A percentile compares a stretch with the other conserved stretches of the same genome.
Evolutionary conservation across 2,113 vertebrate species (phyloP).

Genomic region (Theropithecus gelada): DNA sequence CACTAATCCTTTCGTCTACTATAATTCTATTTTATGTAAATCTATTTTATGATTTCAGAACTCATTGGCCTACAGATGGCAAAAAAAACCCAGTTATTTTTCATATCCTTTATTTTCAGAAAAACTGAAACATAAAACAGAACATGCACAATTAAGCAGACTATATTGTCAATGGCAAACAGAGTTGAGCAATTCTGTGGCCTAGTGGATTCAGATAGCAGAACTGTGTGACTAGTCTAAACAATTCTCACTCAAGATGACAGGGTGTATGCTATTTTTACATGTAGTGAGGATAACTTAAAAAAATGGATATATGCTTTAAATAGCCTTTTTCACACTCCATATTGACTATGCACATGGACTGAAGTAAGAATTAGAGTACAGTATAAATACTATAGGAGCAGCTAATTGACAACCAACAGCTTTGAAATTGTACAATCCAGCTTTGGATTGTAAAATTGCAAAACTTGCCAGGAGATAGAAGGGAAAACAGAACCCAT

Average conservation of each 20-base stretch:
- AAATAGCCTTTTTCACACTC: conserved; percentile 64
- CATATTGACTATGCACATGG: conserved; percentile 62
- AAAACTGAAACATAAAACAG: neutral
- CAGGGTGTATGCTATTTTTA: conserved; percentile 66
- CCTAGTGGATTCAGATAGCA: neutral
- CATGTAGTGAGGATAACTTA: neutral
- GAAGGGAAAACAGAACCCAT: neutral
- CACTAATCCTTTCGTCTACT: neutral
- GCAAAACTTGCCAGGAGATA: neutral
- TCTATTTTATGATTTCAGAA: conserved; percentile 35
- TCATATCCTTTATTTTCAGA: neutral
- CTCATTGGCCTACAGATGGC: neutral
- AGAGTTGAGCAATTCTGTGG: neutral
- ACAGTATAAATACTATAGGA: neutral
- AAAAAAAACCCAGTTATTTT: neutral
- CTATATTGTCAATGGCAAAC: neutral
- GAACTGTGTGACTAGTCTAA: neutral
- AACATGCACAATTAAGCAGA: conserved; percentile 24
- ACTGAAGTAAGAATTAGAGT: conserved; percentile 34
- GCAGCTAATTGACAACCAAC: neutral
- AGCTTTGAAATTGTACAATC: neutral
- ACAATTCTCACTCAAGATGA: conserved; percentile 20
- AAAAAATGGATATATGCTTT: conserved; percentile 38
- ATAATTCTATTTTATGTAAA: neutral
- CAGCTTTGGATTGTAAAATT: neutral